Conservation (phyloP, 1,140 invertebrate genomes). For the Oedothorax gibbosus region DNA sequence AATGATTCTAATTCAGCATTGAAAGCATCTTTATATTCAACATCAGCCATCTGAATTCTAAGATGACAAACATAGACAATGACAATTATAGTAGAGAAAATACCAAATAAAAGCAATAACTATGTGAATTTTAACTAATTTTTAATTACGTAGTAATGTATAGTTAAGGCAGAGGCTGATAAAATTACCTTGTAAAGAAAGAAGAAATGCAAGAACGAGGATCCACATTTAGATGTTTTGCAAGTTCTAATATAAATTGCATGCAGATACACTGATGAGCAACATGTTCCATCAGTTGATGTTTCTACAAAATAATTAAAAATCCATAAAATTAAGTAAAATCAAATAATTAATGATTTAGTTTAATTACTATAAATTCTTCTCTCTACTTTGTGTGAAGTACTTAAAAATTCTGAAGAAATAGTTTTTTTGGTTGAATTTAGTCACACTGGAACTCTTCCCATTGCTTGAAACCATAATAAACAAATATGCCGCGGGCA, state of each 20-base stretch:
- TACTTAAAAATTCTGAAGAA: neutral
- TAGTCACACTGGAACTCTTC: no score
- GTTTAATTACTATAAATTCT: neutral
- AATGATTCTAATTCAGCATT: conserved; percentile 93
- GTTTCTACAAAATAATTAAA: conserved; percentile 76
- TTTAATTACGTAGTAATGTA: neutral
- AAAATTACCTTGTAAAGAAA: conserved; percentile 86
- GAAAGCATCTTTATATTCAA: conserved; percentile 93
- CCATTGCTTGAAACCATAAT: no score
- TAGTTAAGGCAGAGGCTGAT: neutral
- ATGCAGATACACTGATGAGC: conserved; percentile 98
- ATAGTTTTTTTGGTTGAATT: neutral
- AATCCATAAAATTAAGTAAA: neutral
- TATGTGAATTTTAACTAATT: neutral
- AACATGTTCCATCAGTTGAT: conserved; percentile 93
- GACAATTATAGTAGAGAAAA: neutral
- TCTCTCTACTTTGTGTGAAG: neutral
- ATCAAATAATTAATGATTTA: neutral
- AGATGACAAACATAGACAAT: neutral
- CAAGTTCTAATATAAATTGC: conserved; percentile 97
- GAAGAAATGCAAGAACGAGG: conserved; percentile 90
- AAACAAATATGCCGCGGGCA: no score
- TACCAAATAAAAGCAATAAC: neutral
- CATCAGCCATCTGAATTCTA: conserved; percentile 90
- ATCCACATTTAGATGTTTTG: conserved; percentile 93